Conservation (phyloP, 2,797 vertebrate species). For the Aplochiton taeniatus region DNA sequence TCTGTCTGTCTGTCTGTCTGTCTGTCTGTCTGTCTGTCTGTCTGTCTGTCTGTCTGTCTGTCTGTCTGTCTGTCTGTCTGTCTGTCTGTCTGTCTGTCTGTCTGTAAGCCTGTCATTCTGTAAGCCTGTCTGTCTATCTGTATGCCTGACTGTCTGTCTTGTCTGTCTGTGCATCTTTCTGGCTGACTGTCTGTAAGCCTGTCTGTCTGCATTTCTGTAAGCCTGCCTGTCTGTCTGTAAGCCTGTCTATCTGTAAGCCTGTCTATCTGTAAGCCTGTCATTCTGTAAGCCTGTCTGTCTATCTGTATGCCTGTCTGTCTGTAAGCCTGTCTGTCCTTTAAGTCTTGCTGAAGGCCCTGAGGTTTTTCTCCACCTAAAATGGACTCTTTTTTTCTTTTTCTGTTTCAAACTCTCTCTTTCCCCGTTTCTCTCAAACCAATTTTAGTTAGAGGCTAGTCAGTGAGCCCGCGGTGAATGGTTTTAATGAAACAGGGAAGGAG, state of each 20-base stretch:
- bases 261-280: too few relatives aligned
- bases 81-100: too few relatives aligned
- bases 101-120: too few relatives aligned
- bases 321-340: constrained; percentile 41
- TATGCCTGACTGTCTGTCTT: constrained; percentile 31
- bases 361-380: constrained; percentile 36
- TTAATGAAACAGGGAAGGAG: constrained; percentile 63
- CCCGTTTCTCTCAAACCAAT: constrained; percentile 6
- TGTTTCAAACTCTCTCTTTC: constrained; percentile 22
- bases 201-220: too few relatives aligned
- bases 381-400: constrained; percentile 11
- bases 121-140: constrained; percentile 31
- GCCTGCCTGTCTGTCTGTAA: constrained; percentile 9
- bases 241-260: too few relatives aligned
- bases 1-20: too few relatives aligned
- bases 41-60: constrained; percentile 26
- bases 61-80: constrained; percentile 29
- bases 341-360: constrained; percentile 42
- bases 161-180: too few relatives aligned
- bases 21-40: constrained; percentile 29
- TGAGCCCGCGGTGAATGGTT: constrained; percentile 66
- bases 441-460: constrained; percentile 49
- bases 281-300: constrained; percentile 14
- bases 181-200: too few relatives aligned
- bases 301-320: constrained; percentile 39